These are phyloP conservation scores for Henricia sp. DNA, from an alignment of 53 echinoderm and acorn worm species.

Conservation along the genomic window DNA sequence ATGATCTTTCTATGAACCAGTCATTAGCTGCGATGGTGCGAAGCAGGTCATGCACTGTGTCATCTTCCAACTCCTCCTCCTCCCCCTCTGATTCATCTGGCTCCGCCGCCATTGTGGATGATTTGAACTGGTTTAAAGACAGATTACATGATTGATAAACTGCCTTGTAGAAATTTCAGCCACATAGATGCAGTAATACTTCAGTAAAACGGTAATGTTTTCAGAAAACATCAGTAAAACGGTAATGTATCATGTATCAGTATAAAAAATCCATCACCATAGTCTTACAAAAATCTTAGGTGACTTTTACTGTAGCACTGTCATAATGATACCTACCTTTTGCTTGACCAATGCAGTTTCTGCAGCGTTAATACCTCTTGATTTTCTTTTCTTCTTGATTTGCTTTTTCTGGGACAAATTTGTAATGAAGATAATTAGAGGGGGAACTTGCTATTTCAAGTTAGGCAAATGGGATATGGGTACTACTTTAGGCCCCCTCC, in stretches of 20 bases:
- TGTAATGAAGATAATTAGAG: no score
- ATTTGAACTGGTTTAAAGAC: constrained; percentile 6
- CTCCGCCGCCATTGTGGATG: constrained; percentile 35
- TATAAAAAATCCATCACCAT: no score
- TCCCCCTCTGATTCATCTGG: constrained; percentile 34
- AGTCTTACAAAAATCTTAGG: no score
- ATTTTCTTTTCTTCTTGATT: constrained; percentile 48
- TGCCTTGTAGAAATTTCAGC: no score
- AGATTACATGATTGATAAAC: neutral
- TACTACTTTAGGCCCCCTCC: no score
- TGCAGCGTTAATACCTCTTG: constrained; percentile 63
- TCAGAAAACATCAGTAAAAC: neutral
- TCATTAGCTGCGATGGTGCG: constrained; percentile 57
- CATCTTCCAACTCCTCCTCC: constrained; percentile 39
- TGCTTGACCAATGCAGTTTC: constrained; percentile 40
- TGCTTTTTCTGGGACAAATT: no score
- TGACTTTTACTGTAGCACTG: no score
- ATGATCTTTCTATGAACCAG: constrained; percentile 59
- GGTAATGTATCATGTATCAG: no score
- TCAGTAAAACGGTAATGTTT: no score
- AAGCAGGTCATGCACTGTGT: constrained; percentile 49
- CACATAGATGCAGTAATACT: no score
- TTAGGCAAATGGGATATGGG: no score
- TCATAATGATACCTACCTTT: constrained; percentile 35
- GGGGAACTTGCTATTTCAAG: no score